phyloP scores from a whole-genome alignment of 1,140 invertebrate genomes.

The Euwallacea similis region DNA sequence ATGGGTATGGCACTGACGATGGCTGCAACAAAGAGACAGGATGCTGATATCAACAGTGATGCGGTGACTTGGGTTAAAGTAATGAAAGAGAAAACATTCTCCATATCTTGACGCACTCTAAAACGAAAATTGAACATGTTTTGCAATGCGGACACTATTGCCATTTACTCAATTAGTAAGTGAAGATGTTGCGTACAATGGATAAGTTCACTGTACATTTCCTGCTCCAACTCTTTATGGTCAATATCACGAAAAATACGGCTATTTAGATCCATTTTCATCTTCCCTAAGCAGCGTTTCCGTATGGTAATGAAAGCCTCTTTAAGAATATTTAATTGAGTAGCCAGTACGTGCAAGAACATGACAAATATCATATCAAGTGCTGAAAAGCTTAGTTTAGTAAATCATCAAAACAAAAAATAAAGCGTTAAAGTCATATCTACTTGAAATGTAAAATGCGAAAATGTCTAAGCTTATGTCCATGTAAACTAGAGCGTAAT shows the following conservation, averaged over 20 bases:
- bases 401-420: too few species aligned
- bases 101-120: constrained; percentile 44
- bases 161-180: constrained; percentile 42
- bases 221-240: constrained; percentile 36
- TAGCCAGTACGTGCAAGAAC: constrained; percentile 42
- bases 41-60: constrained; percentile 46
- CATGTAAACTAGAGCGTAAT: constrained; percentile 33
- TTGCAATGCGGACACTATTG: not conserved
- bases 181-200: constrained; percentile 45
- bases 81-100: constrained; percentile 44
- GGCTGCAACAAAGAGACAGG: constrained; percentile 45
- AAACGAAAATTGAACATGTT: constrained; percentile 21
- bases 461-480: constrained; percentile 25
- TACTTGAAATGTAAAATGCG: constrained; percentile 34
- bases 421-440: not conserved
- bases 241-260: constrained; percentile 39
- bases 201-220: constrained; percentile 44
- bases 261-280: constrained; percentile 30
- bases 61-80: constrained; percentile 45
- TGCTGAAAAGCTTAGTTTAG: constrained; percentile 13
- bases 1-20: constrained; percentile 35
- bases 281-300: constrained; percentile 38
- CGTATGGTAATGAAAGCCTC: constrained; percentile 45
- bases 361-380: constrained; percentile 41
- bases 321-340: constrained; percentile 44